These are phyloP conservation scores for Watsonalla cultraria DNA, from an alignment of 2,888 invertebrate species.

Conservation along the genomic window DNA sequence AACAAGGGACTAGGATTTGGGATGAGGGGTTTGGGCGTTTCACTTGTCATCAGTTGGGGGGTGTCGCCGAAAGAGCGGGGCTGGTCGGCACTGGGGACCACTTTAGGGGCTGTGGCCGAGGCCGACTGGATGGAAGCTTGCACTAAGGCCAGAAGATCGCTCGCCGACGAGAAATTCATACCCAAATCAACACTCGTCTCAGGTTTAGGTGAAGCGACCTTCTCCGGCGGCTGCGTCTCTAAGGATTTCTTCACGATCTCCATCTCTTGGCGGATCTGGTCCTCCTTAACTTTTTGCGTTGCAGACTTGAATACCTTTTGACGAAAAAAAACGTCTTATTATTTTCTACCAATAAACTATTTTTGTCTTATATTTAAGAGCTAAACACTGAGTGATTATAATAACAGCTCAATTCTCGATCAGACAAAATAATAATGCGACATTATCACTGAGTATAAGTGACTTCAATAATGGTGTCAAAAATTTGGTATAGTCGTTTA, in stretches of 20 bases:
- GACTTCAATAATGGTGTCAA: too few species aligned
- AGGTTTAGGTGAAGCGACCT: conserved; percentile 10
- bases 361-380: too few species aligned
- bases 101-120: conserved; percentile 24
- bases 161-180: conserved; percentile 49
- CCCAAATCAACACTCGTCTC: conserved; percentile 19
- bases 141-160: conserved; percentile 58
- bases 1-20: conserved; percentile 2
- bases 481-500: too few species aligned
- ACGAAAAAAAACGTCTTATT: too few species aligned
- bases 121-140: conserved; percentile 55
- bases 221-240: conserved; percentile 24
- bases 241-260: conserved; percentile 74
- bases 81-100: conserved; percentile 43
- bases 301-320: conserved; percentile 83
- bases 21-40: conserved; percentile 10
- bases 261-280: conserved; percentile 77
- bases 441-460: too few species aligned
- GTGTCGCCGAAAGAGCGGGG: conserved; percentile 62
- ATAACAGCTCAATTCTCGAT: not conserved
- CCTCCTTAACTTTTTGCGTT: conserved; percentile 84
- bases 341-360: too few species aligned
- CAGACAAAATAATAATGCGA: not conserved
- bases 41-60: conserved; percentile 22
- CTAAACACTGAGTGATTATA: too few species aligned